Percentiles rank a stretch among this genome's conserved stretches.
Evolutionary conservation across 2,113 vertebrate species (phyloP).

Genomic region (Alectura lathami): DNA sequence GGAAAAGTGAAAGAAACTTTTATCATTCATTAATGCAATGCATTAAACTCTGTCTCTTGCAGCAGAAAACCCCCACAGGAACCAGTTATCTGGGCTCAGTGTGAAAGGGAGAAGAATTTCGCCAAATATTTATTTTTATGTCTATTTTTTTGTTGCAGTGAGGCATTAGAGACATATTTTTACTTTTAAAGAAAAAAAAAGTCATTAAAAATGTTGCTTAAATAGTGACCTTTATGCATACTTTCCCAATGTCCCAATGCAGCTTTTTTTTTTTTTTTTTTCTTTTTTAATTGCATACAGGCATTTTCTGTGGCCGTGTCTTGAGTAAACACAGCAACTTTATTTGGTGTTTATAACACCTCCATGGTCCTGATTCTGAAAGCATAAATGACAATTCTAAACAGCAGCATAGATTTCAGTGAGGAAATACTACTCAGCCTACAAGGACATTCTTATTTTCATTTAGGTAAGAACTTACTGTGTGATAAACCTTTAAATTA

Average conservation of each 20-base stretch:
- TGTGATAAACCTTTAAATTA: not conserved
- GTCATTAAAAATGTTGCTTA: not conserved
- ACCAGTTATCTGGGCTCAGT: not conserved
- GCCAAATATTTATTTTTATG: not conserved
- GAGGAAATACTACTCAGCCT: not conserved
- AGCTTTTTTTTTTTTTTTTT: not conserved
- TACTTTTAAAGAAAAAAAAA: not conserved
- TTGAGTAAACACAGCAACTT: not conserved
- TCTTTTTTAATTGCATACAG: not conserved
- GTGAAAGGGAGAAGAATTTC: not conserved
- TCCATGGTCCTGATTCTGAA: not conserved
- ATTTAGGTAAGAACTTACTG: not conserved
- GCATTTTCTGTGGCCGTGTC: not conserved
- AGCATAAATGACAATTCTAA: not conserved
- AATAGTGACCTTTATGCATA: not conserved
- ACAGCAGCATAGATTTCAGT: not conserved
- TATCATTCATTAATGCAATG: not conserved
- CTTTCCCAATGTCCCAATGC: not conserved
- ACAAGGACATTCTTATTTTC: not conserved
- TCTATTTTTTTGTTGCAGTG: not conserved
- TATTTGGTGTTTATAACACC: not conserved
- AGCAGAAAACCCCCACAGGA: not conserved
- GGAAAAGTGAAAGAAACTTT: not conserved
- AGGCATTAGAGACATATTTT: not conserved
- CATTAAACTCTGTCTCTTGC: not conserved